A percentile compares a stretch with the other conserved stretches of the same genome.
Conservation (phyloP, 2,113 vertebrate genomes). For the Propithecus coquereli region DNA sequence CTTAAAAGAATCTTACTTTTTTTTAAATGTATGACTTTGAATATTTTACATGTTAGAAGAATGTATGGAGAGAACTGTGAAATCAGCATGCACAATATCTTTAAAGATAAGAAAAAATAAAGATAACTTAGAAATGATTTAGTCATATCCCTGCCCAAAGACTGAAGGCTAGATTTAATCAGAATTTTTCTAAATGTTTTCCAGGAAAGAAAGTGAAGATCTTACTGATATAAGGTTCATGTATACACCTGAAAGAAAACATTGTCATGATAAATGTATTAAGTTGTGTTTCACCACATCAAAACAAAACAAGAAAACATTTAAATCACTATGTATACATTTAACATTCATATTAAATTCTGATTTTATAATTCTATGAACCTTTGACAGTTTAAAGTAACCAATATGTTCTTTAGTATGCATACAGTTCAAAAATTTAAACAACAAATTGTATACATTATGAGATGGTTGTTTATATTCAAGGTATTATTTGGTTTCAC, state of each 20-base stretch:
- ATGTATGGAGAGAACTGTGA: neutral
- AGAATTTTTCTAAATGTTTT: neutral
- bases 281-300: neutral
- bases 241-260: neutral
- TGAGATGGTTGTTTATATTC: neutral
- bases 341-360: neutral
- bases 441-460: neutral
- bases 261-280: neutral
- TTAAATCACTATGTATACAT: neutral
- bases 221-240: neutral
- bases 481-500: neutral
- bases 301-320: neutral
- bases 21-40: neutral
- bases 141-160: neutral
- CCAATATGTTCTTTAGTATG: neutral
- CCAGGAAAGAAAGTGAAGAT: neutral
- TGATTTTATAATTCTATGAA: neutral
- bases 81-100: neutral
- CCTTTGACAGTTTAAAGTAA: neutral
- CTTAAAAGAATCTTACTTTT: neutral
- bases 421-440: neutral
- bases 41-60: neutral
- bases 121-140: neutral
- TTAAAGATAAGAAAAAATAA: neutral
- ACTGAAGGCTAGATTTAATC: neutral